Percentiles rank a stretch among this genome's conserved stretches.
phyloP scores from a whole-genome alignment of 1,140 invertebrate genomes.

The Drosophila guanche region DNA sequence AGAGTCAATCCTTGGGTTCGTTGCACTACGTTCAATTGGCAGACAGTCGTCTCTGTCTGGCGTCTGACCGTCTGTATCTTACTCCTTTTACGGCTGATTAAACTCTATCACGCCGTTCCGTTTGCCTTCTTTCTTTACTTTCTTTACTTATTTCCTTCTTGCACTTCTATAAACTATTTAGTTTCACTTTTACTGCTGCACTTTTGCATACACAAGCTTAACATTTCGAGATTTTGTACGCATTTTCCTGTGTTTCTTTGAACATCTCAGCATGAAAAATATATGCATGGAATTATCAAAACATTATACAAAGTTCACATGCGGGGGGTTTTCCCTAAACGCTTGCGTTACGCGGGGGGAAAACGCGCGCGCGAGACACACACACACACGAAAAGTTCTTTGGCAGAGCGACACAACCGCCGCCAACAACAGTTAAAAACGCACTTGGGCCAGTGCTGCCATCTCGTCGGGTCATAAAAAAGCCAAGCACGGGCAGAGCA shows the following conservation, averaged over 20 bases:
- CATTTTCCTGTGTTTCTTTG: slow-evolving; percentile 45
- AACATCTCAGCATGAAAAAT: slow-evolving; percentile 37
- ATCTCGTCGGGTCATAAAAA: no score
- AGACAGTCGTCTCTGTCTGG: slow-evolving; percentile 19
- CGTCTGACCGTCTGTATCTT: slow-evolving; percentile 6
- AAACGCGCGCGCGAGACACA: slow-evolving; percentile 47
- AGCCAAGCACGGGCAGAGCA: slow-evolving; percentile 29
- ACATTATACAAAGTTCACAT: slow-evolving; percentile 58
- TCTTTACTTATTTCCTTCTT: slow-evolving; percentile 28
- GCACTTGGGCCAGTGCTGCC: slow-evolving; percentile 40
- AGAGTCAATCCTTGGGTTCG: slow-evolving; percentile 50
- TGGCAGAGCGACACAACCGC: slow-evolving; percentile 59
- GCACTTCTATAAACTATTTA: slow-evolving; percentile 2
- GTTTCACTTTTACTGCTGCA: slow-evolving; percentile 24
- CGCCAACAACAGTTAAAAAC: slow-evolving; percentile 75
- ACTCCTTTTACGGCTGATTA: slow-evolving; percentile 7
- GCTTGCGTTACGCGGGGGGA: slow-evolving; percentile 20
- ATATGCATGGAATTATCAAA: slow-evolving; percentile 62
- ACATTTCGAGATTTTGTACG: slow-evolving; percentile 42
- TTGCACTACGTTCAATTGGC: slow-evolving; percentile 44
- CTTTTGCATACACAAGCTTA: slow-evolving; percentile 11
- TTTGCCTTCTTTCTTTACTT: slow-evolving; percentile 22
- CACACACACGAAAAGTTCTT: slow-evolving; percentile 45
- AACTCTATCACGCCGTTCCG: slow-evolving; percentile 14
- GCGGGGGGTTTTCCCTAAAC: slow-evolving; percentile 29